phyloP scores from a whole-genome alignment of 2,888 invertebrate genomes.

The Mythimna lalbum region DNA sequence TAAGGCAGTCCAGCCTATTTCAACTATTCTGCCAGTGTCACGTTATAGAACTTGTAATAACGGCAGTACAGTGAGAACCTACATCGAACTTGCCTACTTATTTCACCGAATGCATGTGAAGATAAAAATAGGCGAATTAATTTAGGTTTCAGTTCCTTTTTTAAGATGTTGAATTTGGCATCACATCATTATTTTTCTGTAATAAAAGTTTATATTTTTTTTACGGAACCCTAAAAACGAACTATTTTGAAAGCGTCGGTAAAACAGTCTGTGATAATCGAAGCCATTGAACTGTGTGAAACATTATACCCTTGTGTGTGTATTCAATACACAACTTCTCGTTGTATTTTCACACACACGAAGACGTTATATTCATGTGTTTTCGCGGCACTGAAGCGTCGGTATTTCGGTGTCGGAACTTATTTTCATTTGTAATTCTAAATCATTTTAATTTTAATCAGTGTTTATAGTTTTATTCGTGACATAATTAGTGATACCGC shows the following conservation, averaged over 20 bases:
- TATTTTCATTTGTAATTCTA: constrained; percentile 76
- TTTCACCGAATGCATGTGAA: no score
- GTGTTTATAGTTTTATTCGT: constrained; percentile 64
- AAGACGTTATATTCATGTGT: constrained; percentile 69
- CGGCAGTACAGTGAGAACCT: no score
- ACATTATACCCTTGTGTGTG: constrained; percentile 49
- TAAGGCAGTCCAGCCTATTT: no score
- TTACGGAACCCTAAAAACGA: constrained; percentile 57
- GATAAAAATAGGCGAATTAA: no score
- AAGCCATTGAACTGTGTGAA: constrained; percentile 68
- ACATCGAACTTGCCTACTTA: no score
- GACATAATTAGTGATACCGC: constrained; percentile 64
- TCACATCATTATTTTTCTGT: not conserved
- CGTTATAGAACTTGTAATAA: no score
- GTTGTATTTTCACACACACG: constrained; percentile 67
- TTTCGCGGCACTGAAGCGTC: constrained; percentile 85
- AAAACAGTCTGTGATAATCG: constrained; percentile 64
- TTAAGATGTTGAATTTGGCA: not conserved
- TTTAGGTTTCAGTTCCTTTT: not conserved
- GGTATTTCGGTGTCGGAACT: constrained; percentile 76
- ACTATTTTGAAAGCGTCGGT: constrained; percentile 68
- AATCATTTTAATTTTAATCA: constrained; percentile 62
- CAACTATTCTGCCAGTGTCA: no score
- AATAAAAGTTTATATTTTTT: not conserved
- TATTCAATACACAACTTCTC: constrained; percentile 45